A percentile compares a stretch with the other conserved stretches of the same genome.
These are phyloP conservation scores for Pectinophora gossypiella DNA, from an alignment of 1,140 invertebrate species.

Conservation along the genomic window DNA sequence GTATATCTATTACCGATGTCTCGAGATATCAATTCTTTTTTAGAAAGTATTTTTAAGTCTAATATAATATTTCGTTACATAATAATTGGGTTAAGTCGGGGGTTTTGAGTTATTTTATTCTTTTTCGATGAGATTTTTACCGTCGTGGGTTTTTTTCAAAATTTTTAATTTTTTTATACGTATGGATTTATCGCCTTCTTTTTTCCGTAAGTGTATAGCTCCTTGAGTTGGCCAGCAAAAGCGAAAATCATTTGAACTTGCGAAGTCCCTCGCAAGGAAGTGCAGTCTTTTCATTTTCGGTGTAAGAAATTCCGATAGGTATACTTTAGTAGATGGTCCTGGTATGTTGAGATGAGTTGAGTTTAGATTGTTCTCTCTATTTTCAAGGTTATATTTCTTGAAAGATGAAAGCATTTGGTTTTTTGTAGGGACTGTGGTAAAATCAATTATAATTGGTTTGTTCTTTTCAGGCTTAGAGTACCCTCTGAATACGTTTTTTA, in stretches of 20 bases:
- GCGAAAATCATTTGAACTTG: neutral
- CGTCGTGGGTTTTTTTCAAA: too few relatives aligned
- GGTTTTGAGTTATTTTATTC: too few relatives aligned
- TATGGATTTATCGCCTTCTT: neutral
- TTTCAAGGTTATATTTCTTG: neutral
- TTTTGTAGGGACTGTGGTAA: neutral
- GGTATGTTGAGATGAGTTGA: neutral
- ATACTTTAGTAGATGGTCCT: neutral
- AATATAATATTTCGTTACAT: too few relatives aligned
- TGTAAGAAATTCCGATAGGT: neutral
- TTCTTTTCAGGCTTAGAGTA: neutral
- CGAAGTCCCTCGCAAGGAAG: neutral
- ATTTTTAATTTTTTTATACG: too few relatives aligned
- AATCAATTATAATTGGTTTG: neutral
- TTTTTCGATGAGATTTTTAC: too few relatives aligned
- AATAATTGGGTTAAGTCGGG: too few relatives aligned
- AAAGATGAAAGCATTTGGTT: neutral
- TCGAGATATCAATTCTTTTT: too few relatives aligned
- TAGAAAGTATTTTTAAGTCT: too few relatives aligned
- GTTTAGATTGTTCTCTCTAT: neutral
- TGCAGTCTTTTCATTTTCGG: constrained; percentile 1
- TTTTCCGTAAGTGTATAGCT: neutral
- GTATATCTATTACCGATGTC: too few relatives aligned
- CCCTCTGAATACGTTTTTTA: neutral
- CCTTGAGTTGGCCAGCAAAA: neutral